These are phyloP conservation scores for Mesochorus sp. DNA, from an alignment of 2,888 invertebrate genomes.

Conservation along the genomic window DNA sequence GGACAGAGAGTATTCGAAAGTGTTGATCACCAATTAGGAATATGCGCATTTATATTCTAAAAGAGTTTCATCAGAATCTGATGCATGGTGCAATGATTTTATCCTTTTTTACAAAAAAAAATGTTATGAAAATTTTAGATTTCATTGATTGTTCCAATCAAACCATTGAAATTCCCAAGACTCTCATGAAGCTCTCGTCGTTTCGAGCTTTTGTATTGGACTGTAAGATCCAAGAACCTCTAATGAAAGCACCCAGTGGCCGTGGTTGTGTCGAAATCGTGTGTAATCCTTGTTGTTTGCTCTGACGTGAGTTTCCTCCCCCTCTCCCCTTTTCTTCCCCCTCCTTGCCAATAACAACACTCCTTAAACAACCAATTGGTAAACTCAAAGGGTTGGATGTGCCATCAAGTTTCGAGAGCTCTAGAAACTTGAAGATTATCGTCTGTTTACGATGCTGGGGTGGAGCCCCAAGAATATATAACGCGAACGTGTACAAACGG, in stretches of 20 bases:
- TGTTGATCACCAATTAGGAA: no score
- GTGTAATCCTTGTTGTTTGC: slow-evolving; percentile 9
- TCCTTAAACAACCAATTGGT: slow-evolving; percentile 9
- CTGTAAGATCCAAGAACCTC: not conserved
- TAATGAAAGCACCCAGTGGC: not conserved
- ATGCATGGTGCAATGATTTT: no score
- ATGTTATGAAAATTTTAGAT: no score
- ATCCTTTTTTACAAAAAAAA: no score
- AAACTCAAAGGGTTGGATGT: slow-evolving; percentile 2
- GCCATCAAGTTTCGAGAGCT: slow-evolving; percentile 14
- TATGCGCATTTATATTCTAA: no score
- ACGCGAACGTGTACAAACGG: not conserved
- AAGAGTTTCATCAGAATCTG: no score
- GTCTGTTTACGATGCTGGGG: slow-evolving; percentile 18
- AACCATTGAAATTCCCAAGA: no score
- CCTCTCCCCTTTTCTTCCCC: no score
- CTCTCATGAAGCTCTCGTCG: no score
- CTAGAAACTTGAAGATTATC: not conserved
- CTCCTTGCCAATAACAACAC: slow-evolving; percentile 9
- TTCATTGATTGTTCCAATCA: no score
- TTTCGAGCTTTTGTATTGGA: not conserved
- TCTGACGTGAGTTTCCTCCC: not conserved
- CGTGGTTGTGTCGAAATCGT: not conserved
- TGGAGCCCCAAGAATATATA: not conserved
- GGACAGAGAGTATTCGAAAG: no score